Evolutionary conservation across 2,113 vertebrate genomes (phyloP).

Genomic region (Colius striatus): DNA sequence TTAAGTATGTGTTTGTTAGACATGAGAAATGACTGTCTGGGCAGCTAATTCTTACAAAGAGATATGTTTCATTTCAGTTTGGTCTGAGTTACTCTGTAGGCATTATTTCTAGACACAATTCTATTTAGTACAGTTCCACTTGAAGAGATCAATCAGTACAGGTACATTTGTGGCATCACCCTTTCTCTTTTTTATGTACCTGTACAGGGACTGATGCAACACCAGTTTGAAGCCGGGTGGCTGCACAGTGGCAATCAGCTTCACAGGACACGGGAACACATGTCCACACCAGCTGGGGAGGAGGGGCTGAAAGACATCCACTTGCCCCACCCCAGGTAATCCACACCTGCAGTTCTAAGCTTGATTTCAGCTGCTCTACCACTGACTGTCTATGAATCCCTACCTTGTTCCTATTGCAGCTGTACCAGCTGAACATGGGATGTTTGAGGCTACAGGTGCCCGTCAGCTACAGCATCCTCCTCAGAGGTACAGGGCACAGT

Average conservation of each 20-base stretch:
- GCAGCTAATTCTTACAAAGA: background rate
- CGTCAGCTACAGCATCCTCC: background rate
- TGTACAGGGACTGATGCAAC: background rate
- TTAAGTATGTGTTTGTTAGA: background rate
- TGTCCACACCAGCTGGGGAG: background rate
- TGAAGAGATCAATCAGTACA: rapidly evolving
- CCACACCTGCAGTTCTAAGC: background rate
- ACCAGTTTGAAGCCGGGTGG: background rate
- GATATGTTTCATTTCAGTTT: background rate
- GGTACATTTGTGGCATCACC: background rate
- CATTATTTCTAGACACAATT: background rate
- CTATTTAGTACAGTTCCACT: rapidly evolving
- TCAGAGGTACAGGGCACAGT: background rate
- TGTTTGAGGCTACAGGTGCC: background rate
- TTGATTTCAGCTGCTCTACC: background rate
- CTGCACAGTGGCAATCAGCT: rapidly evolving
- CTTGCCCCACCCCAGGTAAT: background rate
- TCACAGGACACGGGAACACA: rapidly evolving
- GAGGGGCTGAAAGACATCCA: background rate
- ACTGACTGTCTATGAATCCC: background rate
- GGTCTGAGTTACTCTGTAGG: background rate
- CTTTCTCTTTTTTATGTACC: background rate
- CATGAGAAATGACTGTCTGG: background rate
- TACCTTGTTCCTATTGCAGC: background rate
- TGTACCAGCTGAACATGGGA: background rate